These are phyloP conservation scores for Liodrosophila aerea DNA, from an alignment of 2,888 invertebrate genomes.

Conservation along the genomic window DNA sequence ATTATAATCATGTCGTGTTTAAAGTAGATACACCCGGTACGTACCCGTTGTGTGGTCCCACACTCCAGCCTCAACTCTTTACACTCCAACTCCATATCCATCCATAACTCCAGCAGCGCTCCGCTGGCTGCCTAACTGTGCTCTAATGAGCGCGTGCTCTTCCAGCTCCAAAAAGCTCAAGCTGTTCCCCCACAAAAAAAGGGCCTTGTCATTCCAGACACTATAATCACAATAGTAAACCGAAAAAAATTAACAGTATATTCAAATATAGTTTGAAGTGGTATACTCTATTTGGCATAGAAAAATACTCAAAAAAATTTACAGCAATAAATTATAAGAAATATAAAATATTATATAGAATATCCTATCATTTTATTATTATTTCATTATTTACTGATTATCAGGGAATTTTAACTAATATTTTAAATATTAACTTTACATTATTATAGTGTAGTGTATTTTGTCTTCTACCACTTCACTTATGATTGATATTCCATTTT, in stretches of 20 bases:
- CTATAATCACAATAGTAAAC: conserved; percentile 1
- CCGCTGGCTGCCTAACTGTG: conserved; percentile 38
- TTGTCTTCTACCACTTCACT: background rate
- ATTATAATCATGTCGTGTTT: conserved; percentile 68
- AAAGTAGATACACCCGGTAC: conserved; percentile 65
- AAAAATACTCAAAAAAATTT: background rate
- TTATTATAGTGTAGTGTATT: too few species aligned
- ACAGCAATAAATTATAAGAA: too few species aligned
- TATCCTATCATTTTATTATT: background rate
- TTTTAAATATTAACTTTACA: background rate
- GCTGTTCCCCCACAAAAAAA: conserved; percentile 57
- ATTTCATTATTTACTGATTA: too few species aligned
- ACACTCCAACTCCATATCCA: conserved; percentile 27
- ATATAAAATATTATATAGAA: background rate
- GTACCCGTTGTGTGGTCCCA: conserved; percentile 60
- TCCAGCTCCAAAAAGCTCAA: conserved; percentile 49
- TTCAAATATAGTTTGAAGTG: conserved; percentile 16
- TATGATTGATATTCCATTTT: conserved; percentile 1
- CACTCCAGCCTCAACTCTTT: conserved; percentile 10
- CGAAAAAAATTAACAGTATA: conserved; percentile 10
- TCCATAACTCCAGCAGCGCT: conserved; percentile 31
- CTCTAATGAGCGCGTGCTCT: conserved; percentile 76
- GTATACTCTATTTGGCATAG: background rate
- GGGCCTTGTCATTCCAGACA: conserved; percentile 68
- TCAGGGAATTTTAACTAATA: too few species aligned